These are phyloP conservation scores for Drosophila dives DNA, from an alignment of 2,888 invertebrate genomes.

Conservation along the genomic window DNA sequence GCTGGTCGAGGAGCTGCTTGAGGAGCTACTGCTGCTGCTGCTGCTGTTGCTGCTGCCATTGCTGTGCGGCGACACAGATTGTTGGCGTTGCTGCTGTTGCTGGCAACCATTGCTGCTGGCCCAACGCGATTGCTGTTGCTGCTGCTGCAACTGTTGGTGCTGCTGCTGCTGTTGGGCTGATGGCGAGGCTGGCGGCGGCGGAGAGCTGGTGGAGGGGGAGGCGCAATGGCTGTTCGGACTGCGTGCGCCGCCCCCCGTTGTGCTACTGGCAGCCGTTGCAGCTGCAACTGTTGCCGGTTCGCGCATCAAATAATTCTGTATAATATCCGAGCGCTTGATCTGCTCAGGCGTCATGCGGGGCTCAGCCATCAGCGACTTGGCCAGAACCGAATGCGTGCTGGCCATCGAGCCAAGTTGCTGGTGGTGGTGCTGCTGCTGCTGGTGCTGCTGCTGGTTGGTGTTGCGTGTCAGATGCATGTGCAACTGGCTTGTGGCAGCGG, in stretches of 20 bases:
- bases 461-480: slow-evolving; percentile 87
- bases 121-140: slow-evolving; percentile 83
- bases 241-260: slow-evolving; percentile 74
- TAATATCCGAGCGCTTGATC: slow-evolving; percentile 95
- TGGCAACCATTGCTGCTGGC: slow-evolving; percentile 87
- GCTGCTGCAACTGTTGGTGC: slow-evolving; percentile 84
- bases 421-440: slow-evolving; percentile 49
- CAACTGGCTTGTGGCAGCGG: slow-evolving; percentile 77
- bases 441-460: slow-evolving; percentile 80
- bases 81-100: slow-evolving; percentile 81
- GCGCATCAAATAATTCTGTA: slow-evolving; percentile 96
- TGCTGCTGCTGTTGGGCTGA: slow-evolving; percentile 76
- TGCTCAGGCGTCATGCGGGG: slow-evolving; percentile 97
- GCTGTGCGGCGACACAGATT: slow-evolving; percentile 37
- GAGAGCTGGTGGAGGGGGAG: slow-evolving; percentile 83
- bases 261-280: slow-evolving; percentile 54
- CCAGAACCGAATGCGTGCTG: slow-evolving; percentile 95
- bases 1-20: slow-evolving; percentile 5
- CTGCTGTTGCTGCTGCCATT: slow-evolving; percentile 24
- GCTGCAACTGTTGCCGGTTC: slow-evolving; percentile 84
- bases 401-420: slow-evolving; percentile 87
- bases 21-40: slow-evolving; percentile 35
- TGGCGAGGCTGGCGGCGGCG: slow-evolving; percentile 66
- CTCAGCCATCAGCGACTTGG: slow-evolving; percentile 96
- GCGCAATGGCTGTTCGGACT: slow-evolving; percentile 82